These are phyloP conservation scores for Pachycephala philippinensis DNA, from an alignment of 2,113 vertebrate genomes.

Conservation along the genomic window DNA sequence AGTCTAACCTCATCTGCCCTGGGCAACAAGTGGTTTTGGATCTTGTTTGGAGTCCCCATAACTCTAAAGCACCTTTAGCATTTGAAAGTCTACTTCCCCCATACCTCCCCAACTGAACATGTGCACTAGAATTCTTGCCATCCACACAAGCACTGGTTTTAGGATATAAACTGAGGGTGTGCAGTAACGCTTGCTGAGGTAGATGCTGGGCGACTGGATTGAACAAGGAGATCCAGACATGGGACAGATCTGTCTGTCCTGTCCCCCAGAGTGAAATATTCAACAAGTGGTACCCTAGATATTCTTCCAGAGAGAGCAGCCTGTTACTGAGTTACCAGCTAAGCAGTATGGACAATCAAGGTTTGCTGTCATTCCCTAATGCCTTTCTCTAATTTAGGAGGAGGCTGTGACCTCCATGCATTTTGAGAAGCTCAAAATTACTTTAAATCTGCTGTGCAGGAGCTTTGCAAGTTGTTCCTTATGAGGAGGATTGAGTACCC, in stretches of 20 bases:
- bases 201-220: not conserved
- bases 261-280: not conserved
- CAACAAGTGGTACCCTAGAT: not conserved
- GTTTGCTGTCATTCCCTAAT: not conserved
- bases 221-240: not conserved
- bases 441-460: not conserved
- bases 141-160: rapidly evolving
- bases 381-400: not conserved
- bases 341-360: not conserved
- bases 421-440: not conserved
- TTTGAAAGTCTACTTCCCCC: not conserved
- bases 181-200: not conserved
- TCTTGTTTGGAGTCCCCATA: not conserved
- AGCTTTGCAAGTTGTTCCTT: not conserved
- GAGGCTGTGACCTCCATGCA: not conserved
- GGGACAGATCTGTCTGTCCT: not conserved
- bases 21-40: not conserved
- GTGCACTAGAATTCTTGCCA: not conserved
- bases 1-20: not conserved
- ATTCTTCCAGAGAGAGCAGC: not conserved
- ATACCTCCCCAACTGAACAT: not conserved
- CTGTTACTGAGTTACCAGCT: not conserved
- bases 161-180: not conserved
- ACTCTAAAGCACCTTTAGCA: not conserved
- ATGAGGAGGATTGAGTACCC: not conserved